Evolutionary conservation across 2,888 invertebrate species (phyloP).

Genomic region (Chrysolina americana): DNA sequence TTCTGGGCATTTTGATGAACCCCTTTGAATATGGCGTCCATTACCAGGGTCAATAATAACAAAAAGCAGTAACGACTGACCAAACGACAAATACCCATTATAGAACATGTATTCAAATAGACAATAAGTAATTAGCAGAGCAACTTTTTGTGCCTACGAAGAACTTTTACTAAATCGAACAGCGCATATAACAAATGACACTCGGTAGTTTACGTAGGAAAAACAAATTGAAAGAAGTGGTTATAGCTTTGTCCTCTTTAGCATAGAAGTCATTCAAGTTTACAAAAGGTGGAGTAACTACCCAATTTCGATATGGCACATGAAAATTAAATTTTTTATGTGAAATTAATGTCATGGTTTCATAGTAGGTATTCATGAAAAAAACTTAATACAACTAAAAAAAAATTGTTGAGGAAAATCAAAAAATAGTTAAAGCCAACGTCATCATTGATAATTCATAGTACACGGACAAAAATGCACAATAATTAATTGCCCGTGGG

Average conservation of each 20-base stretch:
- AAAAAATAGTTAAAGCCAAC: too few species aligned
- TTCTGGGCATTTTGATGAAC: neutral
- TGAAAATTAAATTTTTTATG: neutral
- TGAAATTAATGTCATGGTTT: neutral
- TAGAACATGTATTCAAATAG: neutral
- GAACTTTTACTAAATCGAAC: constrained; percentile 15
- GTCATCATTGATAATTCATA: too few species aligned
- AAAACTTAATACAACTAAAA: too few species aligned
- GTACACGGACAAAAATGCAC: too few species aligned
- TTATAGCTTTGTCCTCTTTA: constrained; percentile 6
- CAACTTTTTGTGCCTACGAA: neutral
- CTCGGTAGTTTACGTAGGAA: neutral
- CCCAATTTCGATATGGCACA: neutral
- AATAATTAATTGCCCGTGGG: too few species aligned
- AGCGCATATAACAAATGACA: neutral
- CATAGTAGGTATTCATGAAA: too few species aligned
- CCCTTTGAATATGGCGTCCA: neutral
- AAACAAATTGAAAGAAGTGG: neutral
- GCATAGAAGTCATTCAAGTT: neutral
- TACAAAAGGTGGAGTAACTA: neutral
- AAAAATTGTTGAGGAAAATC: too few species aligned
- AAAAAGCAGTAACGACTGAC: neutral
- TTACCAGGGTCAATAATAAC: neutral
- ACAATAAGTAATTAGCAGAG: neutral
- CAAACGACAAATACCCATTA: neutral